phyloP scores from a whole-genome alignment of 2,888 invertebrate genomes.

The Oasisia sp. region DNA sequence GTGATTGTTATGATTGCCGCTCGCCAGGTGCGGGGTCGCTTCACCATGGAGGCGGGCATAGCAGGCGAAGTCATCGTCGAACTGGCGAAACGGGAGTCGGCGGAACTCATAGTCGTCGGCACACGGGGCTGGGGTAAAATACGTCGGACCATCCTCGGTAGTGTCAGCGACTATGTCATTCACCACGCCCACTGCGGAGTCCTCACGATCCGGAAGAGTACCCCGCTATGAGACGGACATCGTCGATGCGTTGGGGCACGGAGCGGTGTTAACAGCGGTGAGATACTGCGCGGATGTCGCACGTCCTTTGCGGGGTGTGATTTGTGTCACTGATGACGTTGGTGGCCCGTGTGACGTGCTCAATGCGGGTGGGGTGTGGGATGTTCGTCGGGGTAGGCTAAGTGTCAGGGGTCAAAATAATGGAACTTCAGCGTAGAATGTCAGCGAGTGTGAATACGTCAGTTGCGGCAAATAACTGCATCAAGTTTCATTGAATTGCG shows the following conservation, averaged over 20 bases:
- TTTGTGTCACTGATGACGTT: not conserved
- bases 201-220: slow-evolving; percentile 13
- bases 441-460: not conserved
- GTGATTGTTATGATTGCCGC: no score
- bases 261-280: not conserved
- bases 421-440: not conserved
- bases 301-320: not conserved
- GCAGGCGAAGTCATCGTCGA: slow-evolving; percentile 23
- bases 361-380: not conserved
- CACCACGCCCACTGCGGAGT: slow-evolving; percentile 25
- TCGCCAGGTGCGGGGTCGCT: slow-evolving; percentile 22
- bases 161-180: slow-evolving; percentile 22
- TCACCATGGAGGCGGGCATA: slow-evolving; percentile 19
- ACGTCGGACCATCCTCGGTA: slow-evolving; percentile 22
- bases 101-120: slow-evolving; percentile 18
- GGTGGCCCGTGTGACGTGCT: not conserved
- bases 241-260: not conserved
- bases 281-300: not conserved
- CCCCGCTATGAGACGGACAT: slow-evolving; percentile 18
- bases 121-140: slow-evolving; percentile 25
- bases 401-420: not conserved
- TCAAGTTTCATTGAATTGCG: not conserved
- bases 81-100: not conserved
- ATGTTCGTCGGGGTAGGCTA: not conserved
- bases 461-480: not conserved